Conservation (phyloP, 1,140 invertebrate species). For the Arctopsyche grandis region DNA sequence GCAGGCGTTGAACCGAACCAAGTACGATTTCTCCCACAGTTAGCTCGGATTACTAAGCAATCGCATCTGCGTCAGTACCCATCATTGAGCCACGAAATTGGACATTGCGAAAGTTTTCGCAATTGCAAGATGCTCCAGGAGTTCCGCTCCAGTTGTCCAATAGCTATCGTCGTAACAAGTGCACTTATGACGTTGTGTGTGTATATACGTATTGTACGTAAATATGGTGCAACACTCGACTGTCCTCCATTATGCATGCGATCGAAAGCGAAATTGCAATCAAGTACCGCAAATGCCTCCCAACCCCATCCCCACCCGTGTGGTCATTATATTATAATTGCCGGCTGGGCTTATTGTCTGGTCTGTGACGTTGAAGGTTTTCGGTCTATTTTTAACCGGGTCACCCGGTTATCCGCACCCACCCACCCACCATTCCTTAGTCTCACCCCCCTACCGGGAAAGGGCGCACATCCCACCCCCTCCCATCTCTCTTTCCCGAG, state of each 20-base stretch:
- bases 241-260: neutral
- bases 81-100: neutral
- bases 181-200: neutral
- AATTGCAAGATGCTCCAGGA: neutral
- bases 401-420: constrained; percentile 24
- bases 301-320: too few relatives aligned
- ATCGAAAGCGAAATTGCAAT: neutral
- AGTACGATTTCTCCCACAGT: too few relatives aligned
- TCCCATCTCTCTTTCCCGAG: neutral
- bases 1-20: too few relatives aligned
- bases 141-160: constrained; percentile 21
- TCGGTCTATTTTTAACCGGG: constrained; percentile 35
- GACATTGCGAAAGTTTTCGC: neutral
- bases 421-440: neutral
- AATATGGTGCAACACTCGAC: constrained; percentile 1
- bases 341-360: too few relatives aligned
- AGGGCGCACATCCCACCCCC: neutral
- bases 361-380: neutral
- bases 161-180: neutral
- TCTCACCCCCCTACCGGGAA: neutral
- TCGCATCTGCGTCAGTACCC: too few relatives aligned
- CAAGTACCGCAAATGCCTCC: neutral
- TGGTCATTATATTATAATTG: too few relatives aligned
- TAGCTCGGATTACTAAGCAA: too few relatives aligned
- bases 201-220: too few relatives aligned